Evolutionary conservation across 2,113 vertebrate genomes (phyloP).

Genomic region (Lophius piscatorius): DNA sequence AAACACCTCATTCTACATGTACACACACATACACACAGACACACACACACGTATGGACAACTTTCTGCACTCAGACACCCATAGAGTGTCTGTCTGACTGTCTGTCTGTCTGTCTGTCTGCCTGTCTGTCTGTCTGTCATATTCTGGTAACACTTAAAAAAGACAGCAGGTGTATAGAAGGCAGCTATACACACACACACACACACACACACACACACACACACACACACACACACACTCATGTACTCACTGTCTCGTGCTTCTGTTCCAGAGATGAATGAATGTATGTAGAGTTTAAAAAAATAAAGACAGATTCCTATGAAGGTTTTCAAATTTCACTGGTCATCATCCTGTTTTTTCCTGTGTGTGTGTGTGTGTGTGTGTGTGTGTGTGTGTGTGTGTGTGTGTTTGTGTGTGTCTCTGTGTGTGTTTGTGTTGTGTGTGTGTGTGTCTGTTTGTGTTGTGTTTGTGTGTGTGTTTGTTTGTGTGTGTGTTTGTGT

Average conservation of each 20-base stretch:
- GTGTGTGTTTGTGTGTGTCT: neutral
- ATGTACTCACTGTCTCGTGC: conserved; percentile 51
- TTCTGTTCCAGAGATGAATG: conserved; percentile 69
- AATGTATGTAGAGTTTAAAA: conserved; percentile 76
- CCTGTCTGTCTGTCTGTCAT: conserved; percentile 36
- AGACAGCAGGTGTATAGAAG: conserved; percentile 63
- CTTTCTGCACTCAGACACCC: conserved; percentile 15
- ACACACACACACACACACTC: conserved; percentile 12
- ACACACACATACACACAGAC: conserved; percentile 4
- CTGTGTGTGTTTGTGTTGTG: neutral
- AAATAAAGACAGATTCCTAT: conserved; percentile 72
- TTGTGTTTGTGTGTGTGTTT: too few species aligned
- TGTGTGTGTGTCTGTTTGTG: too few species aligned
- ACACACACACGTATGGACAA: conserved; percentile 2
- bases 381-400: neutral
- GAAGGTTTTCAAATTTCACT: conserved; percentile 70
- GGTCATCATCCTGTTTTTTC: conserved; percentile 37
- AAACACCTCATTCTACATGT: neutral
- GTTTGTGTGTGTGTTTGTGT: too few species aligned
- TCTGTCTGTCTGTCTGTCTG: conserved; percentile 15
- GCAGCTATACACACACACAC: conserved; percentile 61
- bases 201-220: conserved; percentile 15
- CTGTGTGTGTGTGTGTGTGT: neutral
- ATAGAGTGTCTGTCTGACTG: conserved; percentile 1
- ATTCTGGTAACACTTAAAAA: conserved; percentile 54